Conservation (phyloP, 2,888 invertebrate genomes). For the Agonopterix arenella region DNA sequence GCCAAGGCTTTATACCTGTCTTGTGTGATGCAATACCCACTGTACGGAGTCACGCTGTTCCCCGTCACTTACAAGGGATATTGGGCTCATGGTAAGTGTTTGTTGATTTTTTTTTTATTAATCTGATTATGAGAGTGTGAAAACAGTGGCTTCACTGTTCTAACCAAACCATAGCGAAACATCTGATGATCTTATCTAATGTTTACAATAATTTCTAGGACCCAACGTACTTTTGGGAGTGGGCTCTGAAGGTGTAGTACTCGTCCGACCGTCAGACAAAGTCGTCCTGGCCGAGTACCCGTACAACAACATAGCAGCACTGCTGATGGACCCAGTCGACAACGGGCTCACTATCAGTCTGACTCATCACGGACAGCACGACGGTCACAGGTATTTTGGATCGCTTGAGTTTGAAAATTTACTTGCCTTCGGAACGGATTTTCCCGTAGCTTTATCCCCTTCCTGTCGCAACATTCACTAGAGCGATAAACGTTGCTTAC, state of each 20-base stretch:
- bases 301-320: constrained; percentile 93
- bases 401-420: background rate
- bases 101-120: too few species aligned
- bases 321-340: constrained; percentile 94
- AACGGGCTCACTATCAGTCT: constrained; percentile 94
- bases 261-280: constrained; percentile 95
- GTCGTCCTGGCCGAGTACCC: constrained; percentile 93
- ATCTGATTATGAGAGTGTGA: too few species aligned
- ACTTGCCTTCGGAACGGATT: too few species aligned
- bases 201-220: constrained; percentile 29
- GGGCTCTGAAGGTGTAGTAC: constrained; percentile 92
- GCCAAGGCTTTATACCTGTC: constrained; percentile 95
- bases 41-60: constrained; percentile 92
- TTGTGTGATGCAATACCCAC: constrained; percentile 97
- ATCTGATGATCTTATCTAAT: background rate
- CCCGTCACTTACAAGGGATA: constrained; percentile 95
- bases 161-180: background rate
- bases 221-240: constrained; percentile 86
- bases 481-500: too few species aligned
- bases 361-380: constrained; percentile 79
- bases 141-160: background rate
- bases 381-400: constrained; percentile 75
- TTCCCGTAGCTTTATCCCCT: too few species aligned
- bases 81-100: constrained; percentile 88
- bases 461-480: too few species aligned